Evolutionary conservation across 2,888 invertebrate genomes (phyloP).

Genomic region (Conus canariensis): DNA sequence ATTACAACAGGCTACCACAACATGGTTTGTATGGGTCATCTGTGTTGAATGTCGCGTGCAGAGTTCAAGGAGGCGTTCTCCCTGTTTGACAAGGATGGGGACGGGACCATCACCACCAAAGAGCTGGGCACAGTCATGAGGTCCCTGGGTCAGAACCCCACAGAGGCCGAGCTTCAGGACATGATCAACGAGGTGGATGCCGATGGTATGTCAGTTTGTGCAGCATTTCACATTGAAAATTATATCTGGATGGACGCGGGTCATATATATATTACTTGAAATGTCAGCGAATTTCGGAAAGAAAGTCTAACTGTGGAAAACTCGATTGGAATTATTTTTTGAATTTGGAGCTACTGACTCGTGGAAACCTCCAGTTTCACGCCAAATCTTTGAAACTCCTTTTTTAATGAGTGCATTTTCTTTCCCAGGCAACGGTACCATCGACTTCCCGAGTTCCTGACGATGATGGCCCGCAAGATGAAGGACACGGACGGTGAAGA

Average conservation of each 20-base stretch:
- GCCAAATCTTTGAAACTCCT: no score
- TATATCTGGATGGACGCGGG: no score
- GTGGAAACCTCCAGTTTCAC: no score
- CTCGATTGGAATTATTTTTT: not conserved
- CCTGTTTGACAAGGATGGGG: conserved; percentile 99
- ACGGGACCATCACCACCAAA: conserved; percentile 99
- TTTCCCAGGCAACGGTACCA: conserved; percentile 47
- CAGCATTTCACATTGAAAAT: no score
- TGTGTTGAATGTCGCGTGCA: conserved; percentile 49
- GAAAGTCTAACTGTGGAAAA: not conserved
- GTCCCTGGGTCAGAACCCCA: conserved; percentile 99
- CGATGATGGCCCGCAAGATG: conserved; percentile 51
- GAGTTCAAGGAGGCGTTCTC: conserved; percentile 99
- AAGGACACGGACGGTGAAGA: conserved; percentile 46
- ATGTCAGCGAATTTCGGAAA: not conserved
- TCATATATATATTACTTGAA: not conserved
- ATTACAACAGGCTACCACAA: no score
- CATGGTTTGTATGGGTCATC: no score
- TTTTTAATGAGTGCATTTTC: not conserved
- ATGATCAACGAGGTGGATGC: conserved; percentile 53
- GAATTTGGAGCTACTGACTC: no score
- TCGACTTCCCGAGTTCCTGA: conserved; percentile 52
- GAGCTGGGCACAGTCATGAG: conserved; percentile 99
- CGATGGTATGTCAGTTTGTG: conserved; percentile 38
- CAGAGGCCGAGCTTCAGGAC: conserved; percentile 90